Evolutionary conservation across 2,888 invertebrate species (phyloP).

Genomic region (Cerastis rubricosa): DNA sequence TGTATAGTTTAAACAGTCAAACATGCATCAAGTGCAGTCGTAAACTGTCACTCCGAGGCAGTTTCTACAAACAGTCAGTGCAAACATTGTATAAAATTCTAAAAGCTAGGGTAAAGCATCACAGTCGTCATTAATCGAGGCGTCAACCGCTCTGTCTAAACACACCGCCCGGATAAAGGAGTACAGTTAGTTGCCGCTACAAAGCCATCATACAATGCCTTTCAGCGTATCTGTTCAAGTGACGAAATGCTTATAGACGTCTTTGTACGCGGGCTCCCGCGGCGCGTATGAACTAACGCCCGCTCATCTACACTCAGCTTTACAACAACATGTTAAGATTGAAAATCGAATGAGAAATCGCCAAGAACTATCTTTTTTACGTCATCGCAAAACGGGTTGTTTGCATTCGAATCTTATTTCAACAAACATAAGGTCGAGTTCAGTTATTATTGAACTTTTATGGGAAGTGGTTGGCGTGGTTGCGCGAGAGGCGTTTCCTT

Average conservation of each 20-base stretch:
- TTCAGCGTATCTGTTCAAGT: constrained; percentile 84
- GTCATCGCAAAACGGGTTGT: constrained; percentile 63
- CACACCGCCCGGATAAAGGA: constrained; percentile 79
- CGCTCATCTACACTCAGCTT: constrained; percentile 67
- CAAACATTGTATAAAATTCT: constrained; percentile 69
- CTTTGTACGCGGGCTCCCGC: constrained; percentile 82
- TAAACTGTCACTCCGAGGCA: constrained; percentile 64
- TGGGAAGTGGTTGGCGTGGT: constrained; percentile 80
- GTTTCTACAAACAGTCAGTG: constrained; percentile 73
- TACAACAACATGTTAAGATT: constrained; percentile 67
- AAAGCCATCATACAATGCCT: constrained; percentile 81
- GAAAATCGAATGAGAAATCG: constrained; percentile 64
- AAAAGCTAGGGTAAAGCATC: constrained; percentile 67
- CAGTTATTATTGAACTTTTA: constrained; percentile 60
- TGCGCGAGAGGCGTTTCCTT: constrained; percentile 85
- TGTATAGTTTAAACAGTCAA: constrained; percentile 51
- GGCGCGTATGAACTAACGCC: constrained; percentile 69
- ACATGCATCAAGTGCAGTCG: constrained; percentile 60
- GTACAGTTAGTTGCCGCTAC: constrained; percentile 81
- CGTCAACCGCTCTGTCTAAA: constrained; percentile 84
- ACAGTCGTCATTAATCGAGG: constrained; percentile 80
- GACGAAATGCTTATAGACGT: constrained; percentile 82
- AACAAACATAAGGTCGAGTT: constrained; percentile 60
- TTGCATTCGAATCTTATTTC: constrained; percentile 55
- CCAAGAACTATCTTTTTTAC: constrained; percentile 71